Evolutionary conservation across 92 coral and sea anemone species (phyloP), one percentile per base, ranked within the genome.

Genomic region (Porites cylindrica): DNA sequence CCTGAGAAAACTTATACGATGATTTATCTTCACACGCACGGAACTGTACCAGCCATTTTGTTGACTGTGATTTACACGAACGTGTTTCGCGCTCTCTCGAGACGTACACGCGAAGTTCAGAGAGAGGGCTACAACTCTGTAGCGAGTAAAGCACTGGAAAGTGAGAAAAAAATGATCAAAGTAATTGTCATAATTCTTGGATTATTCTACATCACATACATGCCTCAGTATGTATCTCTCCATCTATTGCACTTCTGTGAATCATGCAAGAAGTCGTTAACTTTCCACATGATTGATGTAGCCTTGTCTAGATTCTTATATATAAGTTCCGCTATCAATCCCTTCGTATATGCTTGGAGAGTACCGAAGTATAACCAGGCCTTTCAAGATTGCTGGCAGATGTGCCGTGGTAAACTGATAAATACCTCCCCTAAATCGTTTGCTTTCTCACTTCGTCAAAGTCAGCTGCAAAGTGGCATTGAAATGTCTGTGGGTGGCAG

Each of bases 1-100:
- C 70, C 92, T 0, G 77, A 50, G 56, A 38, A 70, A 72, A 75
- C 75, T 0, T 70, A 82, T 50, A 23, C 76, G 9, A 29, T 89
- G 51, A 78, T 89, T 32, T 89, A 89, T 71, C 75, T 82, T 65
- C 88, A 89, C 81, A 89, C 84, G 21, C 92, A 83, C 70, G 89
- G 43, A 11, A 53, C 92, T 16, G 16, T 89, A 5, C 92, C 92
- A 13, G 54, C 67, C 23, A 32, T 89, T 18, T 77, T 66, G 53
- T 53, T 89, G 54, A 89, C 92, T 3, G 74, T 81, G 9, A 51
- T 89, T 64, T 89, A 89, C 78, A 17, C 16, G 11, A 51, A 50
- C 1, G 84, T 89, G 26, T 85, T 76, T 21, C 72, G 66, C 32
- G 81, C 77, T 18, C 83, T 85, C 26, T 65, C 75, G 58, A 75